A percentile compares a stretch with the other conserved stretches of the same genome.
Evolutionary conservation across 1,140 invertebrate species (phyloP).

Genomic region (Coboldia fuscipes): DNA sequence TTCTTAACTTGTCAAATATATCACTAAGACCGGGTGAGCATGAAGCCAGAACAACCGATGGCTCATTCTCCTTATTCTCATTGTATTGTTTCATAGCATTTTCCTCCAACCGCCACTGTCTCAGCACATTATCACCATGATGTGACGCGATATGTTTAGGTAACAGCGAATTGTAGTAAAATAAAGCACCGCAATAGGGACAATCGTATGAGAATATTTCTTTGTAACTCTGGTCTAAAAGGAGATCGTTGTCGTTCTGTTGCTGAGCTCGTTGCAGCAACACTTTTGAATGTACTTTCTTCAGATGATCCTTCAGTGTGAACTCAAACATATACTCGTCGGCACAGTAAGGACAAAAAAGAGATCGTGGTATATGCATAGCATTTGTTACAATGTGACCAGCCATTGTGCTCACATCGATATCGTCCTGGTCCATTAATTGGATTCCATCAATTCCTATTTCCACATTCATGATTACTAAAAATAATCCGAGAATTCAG

Average conservation of each 20-base stretch:
- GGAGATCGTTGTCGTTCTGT: neutral
- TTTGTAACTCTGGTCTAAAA: neutral
- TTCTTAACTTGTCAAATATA: neutral
- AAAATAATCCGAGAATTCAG: too few relatives aligned
- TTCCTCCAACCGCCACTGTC: neutral
- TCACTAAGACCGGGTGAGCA: neutral
- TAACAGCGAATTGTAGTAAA: neutral
- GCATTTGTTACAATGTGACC: neutral
- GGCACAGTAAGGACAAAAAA: conserved; percentile 1
- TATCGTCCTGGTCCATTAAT: too few relatives aligned
- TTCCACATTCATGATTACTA: too few relatives aligned
- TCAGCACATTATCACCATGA: neutral
- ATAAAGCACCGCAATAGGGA: neutral
- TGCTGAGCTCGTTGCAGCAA: neutral
- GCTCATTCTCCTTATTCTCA: neutral
- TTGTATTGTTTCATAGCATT: neutral
- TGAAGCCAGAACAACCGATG: neutral
- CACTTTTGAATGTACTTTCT: neutral
- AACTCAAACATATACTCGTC: conserved; percentile 1
- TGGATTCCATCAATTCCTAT: too few relatives aligned
- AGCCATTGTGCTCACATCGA: too few relatives aligned
- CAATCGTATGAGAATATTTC: neutral
- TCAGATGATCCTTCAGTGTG: neutral
- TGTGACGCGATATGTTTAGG: neutral
- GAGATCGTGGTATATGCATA: neutral